Evolutionary conservation across 1,140 invertebrate genomes (phyloP).

Genomic region (Babylonia areolata): DNA sequence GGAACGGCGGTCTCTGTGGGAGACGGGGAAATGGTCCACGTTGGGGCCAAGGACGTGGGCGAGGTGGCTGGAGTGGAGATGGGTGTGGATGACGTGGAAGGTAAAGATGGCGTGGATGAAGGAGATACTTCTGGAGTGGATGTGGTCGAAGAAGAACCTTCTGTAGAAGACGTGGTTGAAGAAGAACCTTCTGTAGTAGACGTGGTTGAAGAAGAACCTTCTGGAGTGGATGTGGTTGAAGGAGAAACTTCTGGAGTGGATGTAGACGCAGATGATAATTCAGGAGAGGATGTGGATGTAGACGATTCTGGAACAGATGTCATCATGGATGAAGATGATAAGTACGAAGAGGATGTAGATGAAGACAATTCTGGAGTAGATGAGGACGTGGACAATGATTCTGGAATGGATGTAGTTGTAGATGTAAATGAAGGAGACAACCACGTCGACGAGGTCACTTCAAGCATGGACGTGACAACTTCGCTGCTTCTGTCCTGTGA

Average conservation of each 20-base stretch:
- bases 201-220: neutral
- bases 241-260: neutral
- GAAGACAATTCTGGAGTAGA: neutral
- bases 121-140: neutral
- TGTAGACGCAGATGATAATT: neutral
- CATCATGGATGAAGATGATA: neutral
- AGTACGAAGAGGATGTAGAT: neutral
- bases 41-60: no score
- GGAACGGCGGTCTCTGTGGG: neutral
- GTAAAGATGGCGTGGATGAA: neutral
- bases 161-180: neutral
- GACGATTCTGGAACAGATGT: neutral
- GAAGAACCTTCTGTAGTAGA: neutral
- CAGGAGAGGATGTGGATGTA: neutral
- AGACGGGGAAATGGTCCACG: neutral
- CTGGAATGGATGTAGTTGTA: neutral
- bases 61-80: neutral
- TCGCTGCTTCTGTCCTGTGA: neutral
- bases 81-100: neutral
- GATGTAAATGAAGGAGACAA: neutral
- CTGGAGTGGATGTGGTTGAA: neutral
- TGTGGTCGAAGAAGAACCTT: neutral
- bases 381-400: neutral
- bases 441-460: neutral
- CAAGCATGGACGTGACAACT: neutral